Base-by-base conservation (phyloP, 2,888 invertebrate species). In the Drosophila prolongata region DNA sequence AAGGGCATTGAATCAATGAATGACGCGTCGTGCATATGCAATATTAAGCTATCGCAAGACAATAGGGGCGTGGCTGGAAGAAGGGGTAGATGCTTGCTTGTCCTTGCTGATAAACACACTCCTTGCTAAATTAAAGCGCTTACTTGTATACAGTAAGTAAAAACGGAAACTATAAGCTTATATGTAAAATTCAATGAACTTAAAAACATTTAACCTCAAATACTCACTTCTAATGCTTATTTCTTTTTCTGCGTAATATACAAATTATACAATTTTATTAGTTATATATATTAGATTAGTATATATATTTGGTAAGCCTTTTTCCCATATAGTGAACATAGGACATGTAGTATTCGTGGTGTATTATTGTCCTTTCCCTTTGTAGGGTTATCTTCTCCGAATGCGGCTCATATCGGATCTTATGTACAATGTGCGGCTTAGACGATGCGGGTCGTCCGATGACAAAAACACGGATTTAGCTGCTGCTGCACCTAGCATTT, bases 1-100 rank as follows among this genome's bases (percentile, higher is more conserved):
- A 62, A 59, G 75, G 60, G 81, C 73, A 62, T 74, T 86, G 84
- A 85, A 86, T 85, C 79, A 79, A 83, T 85, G 82, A 82, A 80
- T 80, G 80, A 76, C 81, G 67, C 77, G 72, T 75, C 61, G 47
- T 76, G 87, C 82, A 82, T 72, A 82, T 82, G 77, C 80, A 85
- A 82, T 84, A 84, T 82, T 80, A 78, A 85, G 80, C 75, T 85
- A 87, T 87, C 68, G 82, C 55, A 49, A 53, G 24, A 54, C 54
- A n/a, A 46, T 30, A 14, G n/a, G 14, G 10, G 16, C 6, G 19
- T 9, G 34, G 13, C 24, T 10, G 19, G 9, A 34, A 52, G 44
- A 40, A 34, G 11, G 37, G 54, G 59, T 42, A 9, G 10, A 10
- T 27, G 27, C n/a, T n/a, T n/a, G 30, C n/a, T 13, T 55, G 10